A percentile compares a stretch with the other conserved stretches of the same genome.
These are phyloP conservation scores for Drosophila parthenogenetica DNA, from an alignment of 2,888 invertebrate species.

Conservation along the genomic window DNA sequence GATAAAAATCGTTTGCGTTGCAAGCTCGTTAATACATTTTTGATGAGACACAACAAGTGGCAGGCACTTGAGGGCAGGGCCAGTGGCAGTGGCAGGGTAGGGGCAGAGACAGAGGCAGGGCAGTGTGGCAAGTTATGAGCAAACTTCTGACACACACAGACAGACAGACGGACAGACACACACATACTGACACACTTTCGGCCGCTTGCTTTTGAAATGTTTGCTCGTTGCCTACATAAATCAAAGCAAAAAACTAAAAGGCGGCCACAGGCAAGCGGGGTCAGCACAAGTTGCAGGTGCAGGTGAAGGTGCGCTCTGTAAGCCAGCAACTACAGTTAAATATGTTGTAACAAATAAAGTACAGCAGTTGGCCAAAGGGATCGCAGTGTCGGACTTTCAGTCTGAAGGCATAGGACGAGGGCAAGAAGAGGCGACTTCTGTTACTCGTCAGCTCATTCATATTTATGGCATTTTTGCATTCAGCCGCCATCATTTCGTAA, in stretches of 20 bases:
- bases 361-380: conserved; percentile 72
- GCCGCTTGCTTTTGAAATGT: conserved; percentile 71
- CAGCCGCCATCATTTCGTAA: conserved; percentile 78
- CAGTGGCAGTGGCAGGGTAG: conserved; percentile 28
- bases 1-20: conserved; percentile 78
- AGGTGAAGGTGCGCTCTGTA: conserved; percentile 31
- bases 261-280: conserved; percentile 56
- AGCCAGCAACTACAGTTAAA: conserved; percentile 73
- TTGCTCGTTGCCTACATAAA: conserved; percentile 60
- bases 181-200: conserved; percentile 61
- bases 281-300: conserved; percentile 17
- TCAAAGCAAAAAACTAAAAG: conserved; percentile 70
- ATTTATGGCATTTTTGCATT: conserved; percentile 81
- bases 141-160: conserved; percentile 52
- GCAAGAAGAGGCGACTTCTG: conserved; percentile 47
- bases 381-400: conserved; percentile 10
- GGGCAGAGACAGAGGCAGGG: not conserved
- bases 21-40: conserved; percentile 83
- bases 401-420: not conserved
- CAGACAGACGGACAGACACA: conserved; percentile 16
- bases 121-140: conserved; percentile 70
- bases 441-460: conserved; percentile 78
- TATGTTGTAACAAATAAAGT: conserved; percentile 80
- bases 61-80: conserved; percentile 55
- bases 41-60: conserved; percentile 82